A percentile compares a stretch with the other conserved stretches of the same genome.
phyloP scores from a whole-genome alignment of 2,113 vertebrate genomes.

The Ictalurus punctatus region DNA sequence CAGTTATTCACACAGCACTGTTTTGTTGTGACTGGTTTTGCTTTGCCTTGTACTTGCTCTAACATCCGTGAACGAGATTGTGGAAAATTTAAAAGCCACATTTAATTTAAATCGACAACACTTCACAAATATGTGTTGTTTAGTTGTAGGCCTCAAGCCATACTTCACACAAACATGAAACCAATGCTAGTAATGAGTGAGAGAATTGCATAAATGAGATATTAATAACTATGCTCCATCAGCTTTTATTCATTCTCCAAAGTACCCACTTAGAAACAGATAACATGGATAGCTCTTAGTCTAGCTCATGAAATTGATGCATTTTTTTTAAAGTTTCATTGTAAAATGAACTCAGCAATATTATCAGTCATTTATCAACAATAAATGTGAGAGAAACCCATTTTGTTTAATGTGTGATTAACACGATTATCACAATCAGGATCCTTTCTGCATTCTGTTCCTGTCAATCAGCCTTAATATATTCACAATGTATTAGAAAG shows the following conservation, averaged over 20 bases:
- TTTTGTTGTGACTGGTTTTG: conserved; percentile 14
- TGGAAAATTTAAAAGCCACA: not conserved
- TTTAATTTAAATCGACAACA: conserved; percentile 4
- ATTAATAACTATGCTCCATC: not conserved
- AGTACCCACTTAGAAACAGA: not conserved
- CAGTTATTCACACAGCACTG: not conserved
- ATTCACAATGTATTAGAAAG: not conserved
- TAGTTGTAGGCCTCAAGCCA: not conserved
- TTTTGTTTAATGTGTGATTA: not conserved
- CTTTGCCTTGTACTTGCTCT: not conserved
- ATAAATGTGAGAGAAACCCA: not conserved
- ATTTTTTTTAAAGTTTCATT: not conserved
- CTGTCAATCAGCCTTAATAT: not conserved
- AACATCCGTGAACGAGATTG: not conserved
- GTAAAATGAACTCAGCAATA: not conserved
- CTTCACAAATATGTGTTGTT: conserved; percentile 18
- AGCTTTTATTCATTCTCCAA: not conserved
- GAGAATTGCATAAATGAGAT: not conserved
- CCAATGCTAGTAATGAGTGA: conserved; percentile 1
- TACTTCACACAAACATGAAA: conserved; percentile 11
- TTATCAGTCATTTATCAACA: not conserved
- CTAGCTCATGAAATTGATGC: not conserved
- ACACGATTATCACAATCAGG: not conserved
- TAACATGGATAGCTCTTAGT: not conserved
- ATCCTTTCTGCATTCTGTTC: not conserved